Conservation (phyloP, 2,113 vertebrate genomes). For the Hypocryptadius cinnamomeus region DNA sequence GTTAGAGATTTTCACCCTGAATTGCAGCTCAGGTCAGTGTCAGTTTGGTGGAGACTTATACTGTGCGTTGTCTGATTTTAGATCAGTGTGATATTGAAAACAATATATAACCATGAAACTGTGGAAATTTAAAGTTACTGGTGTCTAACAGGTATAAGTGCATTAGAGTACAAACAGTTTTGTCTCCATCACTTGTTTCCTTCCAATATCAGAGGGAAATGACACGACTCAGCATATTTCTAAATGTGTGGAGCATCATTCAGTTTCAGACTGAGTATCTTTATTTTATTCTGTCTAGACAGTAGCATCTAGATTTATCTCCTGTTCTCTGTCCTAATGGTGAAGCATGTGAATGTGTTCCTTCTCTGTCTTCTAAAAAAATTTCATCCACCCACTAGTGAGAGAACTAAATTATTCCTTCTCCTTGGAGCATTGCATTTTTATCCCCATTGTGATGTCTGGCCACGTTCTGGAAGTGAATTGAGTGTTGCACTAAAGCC, state of each 20-base stretch:
- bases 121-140: neutral
- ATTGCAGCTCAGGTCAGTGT: neutral
- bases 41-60: neutral
- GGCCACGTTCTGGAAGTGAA: neutral
- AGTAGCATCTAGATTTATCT: neutral
- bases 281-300: neutral
- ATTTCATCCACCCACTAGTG: neutral
- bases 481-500: neutral
- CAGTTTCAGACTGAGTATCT: neutral
- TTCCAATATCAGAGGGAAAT: neutral
- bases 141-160: neutral
- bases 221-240: neutral
- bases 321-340: neutral
- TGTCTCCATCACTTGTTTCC: neutral
- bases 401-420: neutral
- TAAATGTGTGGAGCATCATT: neutral
- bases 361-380: neutral
- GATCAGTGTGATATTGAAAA: neutral
- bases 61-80: neutral
- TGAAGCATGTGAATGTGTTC: neutral
- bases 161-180: neutral
- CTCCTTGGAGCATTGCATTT: neutral
- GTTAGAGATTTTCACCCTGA: slow-evolving; percentile 22
- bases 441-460: neutral
- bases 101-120: neutral